Evolutionary conservation across 2,797 vertebrate species (phyloP).

Genomic region (Picus viridis): DNA sequence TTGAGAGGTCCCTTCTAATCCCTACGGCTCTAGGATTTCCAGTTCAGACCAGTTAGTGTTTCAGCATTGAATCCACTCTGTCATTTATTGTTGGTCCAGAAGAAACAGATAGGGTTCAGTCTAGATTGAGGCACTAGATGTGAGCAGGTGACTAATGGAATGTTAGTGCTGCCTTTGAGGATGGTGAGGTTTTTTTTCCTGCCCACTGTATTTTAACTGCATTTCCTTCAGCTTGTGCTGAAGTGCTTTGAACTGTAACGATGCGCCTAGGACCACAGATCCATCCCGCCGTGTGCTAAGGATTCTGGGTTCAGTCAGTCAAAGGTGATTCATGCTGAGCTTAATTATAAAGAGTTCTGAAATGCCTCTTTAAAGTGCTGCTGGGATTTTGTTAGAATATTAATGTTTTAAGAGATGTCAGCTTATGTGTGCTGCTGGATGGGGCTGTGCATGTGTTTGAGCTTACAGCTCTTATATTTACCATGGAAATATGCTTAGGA

Average conservation of each 20-base stretch:
- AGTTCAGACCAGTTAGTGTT: neutral
- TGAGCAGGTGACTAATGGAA: neutral
- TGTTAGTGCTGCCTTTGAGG: neutral
- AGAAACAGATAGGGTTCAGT: neutral
- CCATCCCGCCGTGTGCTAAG: neutral
- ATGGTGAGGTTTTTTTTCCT: neutral
- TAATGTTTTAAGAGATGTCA: neutral
- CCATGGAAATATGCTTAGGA: neutral
- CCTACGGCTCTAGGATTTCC: neutral
- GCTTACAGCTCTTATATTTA: neutral
- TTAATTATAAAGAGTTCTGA: neutral
- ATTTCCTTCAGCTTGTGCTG: neutral
- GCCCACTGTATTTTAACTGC: neutral
- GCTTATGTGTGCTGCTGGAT: neutral
- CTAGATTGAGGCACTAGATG: neutral
- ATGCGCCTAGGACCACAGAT: neutral
- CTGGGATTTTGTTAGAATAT: neutral
- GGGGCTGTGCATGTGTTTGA: accelerated
- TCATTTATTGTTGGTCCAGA: neutral
- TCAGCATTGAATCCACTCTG: neutral
- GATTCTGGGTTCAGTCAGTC: constrained; percentile 3
- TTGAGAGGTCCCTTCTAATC: no score
- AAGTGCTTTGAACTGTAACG: neutral
- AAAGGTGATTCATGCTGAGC: constrained; percentile 30
- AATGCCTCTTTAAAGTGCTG: neutral